A percentile compares a stretch with the other conserved stretches of the same genome.
phyloP scores from a whole-genome alignment of 2,888 invertebrate species.

The Nesidiocoris tenuis region DNA sequence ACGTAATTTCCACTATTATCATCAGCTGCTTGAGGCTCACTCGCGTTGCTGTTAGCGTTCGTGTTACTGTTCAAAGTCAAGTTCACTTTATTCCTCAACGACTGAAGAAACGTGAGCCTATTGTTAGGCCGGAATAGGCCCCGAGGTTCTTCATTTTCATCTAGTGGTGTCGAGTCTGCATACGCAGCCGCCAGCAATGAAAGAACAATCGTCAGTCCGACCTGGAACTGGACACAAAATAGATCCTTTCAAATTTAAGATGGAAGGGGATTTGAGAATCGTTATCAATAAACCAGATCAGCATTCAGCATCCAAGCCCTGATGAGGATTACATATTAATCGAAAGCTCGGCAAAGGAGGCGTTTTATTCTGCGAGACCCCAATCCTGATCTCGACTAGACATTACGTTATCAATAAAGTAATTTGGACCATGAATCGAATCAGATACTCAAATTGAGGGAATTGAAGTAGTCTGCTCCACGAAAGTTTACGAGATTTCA shows the following conservation, averaged over 20 bases:
- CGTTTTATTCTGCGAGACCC: too few species aligned
- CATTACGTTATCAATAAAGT: too few species aligned
- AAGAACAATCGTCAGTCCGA: slow-evolving; percentile 10
- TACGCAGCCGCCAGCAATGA: slow-evolving; percentile 9
- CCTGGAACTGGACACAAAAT: slow-evolving; percentile 28
- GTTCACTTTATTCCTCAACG: slow-evolving; percentile 28
- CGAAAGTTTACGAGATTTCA: too few species aligned
- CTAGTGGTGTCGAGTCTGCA: slow-evolving; percentile 15
- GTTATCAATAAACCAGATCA: too few species aligned
- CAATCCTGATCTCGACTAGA: too few species aligned
- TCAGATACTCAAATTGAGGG: too few species aligned
- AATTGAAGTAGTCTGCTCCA: too few species aligned
- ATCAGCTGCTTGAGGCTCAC: not conserved
- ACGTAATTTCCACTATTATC: slow-evolving; percentile 29
- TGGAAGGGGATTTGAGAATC: too few species aligned
- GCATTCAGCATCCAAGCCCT: too few species aligned
- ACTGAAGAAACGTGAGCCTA: slow-evolving; percentile 24
- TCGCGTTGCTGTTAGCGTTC: not conserved
- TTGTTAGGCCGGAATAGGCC: slow-evolving; percentile 30
- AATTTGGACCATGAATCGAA: too few species aligned
- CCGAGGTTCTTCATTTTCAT: slow-evolving; percentile 31
- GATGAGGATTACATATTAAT: too few species aligned
- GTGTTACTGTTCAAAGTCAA: slow-evolving; percentile 36
- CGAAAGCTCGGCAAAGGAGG: too few species aligned
- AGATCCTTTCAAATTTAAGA: not conserved